Evolutionary conservation across 2,113 vertebrate species (phyloP).

Genomic region (Peromyscus californicus): DNA sequence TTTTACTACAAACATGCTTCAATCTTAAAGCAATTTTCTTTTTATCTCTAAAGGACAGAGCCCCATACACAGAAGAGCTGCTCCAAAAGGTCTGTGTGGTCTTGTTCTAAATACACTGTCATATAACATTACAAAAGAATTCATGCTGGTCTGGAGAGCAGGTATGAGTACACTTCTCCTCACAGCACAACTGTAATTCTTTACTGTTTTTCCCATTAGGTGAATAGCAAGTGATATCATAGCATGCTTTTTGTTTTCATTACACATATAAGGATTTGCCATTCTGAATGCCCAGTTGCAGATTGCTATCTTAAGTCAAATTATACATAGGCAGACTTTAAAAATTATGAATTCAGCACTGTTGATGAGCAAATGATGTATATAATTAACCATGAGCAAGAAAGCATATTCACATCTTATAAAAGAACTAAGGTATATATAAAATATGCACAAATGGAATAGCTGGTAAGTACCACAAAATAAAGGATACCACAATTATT

Average conservation of each 20-base stretch:
- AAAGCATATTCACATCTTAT: not conserved
- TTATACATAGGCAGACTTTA: not conserved
- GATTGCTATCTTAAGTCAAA: not conserved
- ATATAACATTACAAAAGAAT: not conserved
- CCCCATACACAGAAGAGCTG: not conserved
- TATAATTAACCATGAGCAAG: not conserved
- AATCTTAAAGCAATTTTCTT: not conserved
- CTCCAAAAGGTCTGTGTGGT: not conserved
- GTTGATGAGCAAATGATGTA: not conserved
- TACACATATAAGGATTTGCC: not conserved
- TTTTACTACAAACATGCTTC: not conserved
- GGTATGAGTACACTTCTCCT: not conserved
- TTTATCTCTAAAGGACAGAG: slow-evolving; percentile 1
- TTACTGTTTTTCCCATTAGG: not conserved
- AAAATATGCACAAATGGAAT: not conserved
- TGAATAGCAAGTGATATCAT: not conserved
- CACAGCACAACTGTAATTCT: not conserved
- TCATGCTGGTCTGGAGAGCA: not conserved
- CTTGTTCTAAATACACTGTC: not conserved
- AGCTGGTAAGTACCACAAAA: not conserved
- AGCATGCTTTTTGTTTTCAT: not conserved
- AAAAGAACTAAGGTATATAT: not conserved
- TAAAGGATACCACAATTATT: not conserved
- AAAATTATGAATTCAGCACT: not conserved
- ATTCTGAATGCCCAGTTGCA: not conserved